These are phyloP conservation scores for Caradrina kadenii DNA, from an alignment of 2,888 invertebrate genomes.

Conservation along the genomic window DNA sequence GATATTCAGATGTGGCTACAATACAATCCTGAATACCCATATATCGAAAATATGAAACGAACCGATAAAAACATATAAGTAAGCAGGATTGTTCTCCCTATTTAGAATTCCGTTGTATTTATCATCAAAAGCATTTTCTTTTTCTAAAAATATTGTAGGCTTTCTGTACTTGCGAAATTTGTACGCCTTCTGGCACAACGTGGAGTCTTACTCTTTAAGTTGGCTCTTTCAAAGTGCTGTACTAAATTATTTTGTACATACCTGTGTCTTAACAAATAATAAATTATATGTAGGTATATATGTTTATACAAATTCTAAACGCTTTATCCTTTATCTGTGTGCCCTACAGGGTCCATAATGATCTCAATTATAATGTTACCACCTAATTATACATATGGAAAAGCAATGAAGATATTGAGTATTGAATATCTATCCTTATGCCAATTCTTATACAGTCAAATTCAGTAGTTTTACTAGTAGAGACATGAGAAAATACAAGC, in stretches of 20 bases:
- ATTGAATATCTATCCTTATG: too few species aligned
- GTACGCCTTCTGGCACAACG: background rate
- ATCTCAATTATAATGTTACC: too few species aligned
- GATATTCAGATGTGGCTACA: slow-evolving; percentile 50
- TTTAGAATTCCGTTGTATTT: background rate
- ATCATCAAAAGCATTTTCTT: background rate
- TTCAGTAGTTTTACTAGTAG: background rate
- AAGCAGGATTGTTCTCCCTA: background rate
- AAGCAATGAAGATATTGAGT: too few species aligned
- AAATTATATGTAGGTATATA: too few species aligned
- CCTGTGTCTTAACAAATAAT: too few species aligned
- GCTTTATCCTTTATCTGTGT: too few species aligned
- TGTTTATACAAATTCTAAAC: too few species aligned
- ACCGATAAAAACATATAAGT: slow-evolving; percentile 8
- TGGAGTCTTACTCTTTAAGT: too few species aligned
- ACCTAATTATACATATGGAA: too few species aligned
- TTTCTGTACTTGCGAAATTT: background rate
- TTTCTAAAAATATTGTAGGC: background rate
- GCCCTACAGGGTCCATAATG: too few species aligned
- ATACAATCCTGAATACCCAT: slow-evolving; percentile 28
- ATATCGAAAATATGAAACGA: slow-evolving; percentile 30
- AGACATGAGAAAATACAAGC: background rate
- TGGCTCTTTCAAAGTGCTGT: too few species aligned
- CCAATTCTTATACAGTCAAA: background rate
- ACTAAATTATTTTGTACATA: too few species aligned